A percentile compares a stretch with the other conserved stretches of the same genome.
These are phyloP conservation scores for Garrulus glandarius DNA, from an alignment of 2,797 vertebrate genomes.

Conservation along the genomic window DNA sequence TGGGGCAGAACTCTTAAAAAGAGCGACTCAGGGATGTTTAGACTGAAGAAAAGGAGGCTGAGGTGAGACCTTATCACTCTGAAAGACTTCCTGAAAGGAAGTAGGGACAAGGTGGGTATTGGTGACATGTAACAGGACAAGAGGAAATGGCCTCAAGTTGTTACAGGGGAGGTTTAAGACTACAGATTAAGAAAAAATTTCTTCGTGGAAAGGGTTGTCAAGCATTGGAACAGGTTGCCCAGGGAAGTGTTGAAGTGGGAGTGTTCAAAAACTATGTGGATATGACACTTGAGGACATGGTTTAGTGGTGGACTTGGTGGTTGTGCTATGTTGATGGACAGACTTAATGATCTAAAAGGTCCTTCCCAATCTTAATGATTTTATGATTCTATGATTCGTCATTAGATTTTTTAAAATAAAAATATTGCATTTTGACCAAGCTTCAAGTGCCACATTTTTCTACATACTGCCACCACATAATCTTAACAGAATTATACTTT, in stretches of 20 bases:
- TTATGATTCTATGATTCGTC: neutral
- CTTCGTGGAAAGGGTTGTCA: neutral
- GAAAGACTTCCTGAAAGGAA: neutral
- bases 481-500: neutral
- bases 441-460: neutral
- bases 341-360: neutral
- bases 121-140: neutral
- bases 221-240: neutral
- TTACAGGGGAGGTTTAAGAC: neutral
- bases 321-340: accelerated
- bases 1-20: neutral
- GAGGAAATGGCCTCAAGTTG: neutral
- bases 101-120: neutral
- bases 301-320: neutral
- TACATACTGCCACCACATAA: neutral
- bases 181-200: neutral
- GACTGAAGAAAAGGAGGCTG: neutral
- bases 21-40: neutral
- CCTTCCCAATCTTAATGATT: neutral
- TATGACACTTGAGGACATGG: neutral
- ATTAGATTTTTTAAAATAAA: neutral
- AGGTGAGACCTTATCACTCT: neutral
- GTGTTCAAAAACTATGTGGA: neutral
- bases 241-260: neutral
- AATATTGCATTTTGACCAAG: neutral